Conservation (phyloP, 2,113 vertebrate genomes). For the Anguilla rostrata region DNA sequence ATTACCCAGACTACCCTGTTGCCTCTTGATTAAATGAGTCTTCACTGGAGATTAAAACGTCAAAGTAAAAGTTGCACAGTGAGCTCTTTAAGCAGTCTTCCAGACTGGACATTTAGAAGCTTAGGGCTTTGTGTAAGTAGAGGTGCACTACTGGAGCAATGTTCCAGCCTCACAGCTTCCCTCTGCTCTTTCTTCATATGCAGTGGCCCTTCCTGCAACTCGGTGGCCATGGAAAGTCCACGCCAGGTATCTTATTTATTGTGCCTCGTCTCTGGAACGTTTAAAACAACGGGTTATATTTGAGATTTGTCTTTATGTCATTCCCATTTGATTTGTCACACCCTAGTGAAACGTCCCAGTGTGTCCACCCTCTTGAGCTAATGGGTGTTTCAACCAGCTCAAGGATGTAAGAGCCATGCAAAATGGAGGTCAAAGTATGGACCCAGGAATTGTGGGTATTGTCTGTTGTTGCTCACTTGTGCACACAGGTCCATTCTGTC, state of each 20-base stretch:
- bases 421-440: not conserved
- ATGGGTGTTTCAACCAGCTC: not conserved
- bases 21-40: not conserved
- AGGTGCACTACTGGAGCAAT: not conserved
- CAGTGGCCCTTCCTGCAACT: too few relatives aligned
- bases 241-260: not conserved
- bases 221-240: not conserved
- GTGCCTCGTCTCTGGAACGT: too few relatives aligned
- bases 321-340: too few relatives aligned
- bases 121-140: not conserved
- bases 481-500: not conserved
- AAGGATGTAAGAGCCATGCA: not conserved
- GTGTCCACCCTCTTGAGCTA: not conserved
- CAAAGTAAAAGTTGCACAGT: not conserved
- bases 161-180: not conserved
- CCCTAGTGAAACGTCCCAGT: not conserved
- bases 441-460: not conserved
- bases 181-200: not conserved
- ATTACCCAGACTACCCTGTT: conserved; percentile 6
- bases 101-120: not conserved
- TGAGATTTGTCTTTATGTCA: too few relatives aligned
- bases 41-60: not conserved
- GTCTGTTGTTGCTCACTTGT: not conserved
- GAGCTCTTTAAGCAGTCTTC: not conserved
- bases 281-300: too few relatives aligned